Evolutionary conservation across 2,888 invertebrate genomes (phyloP), one percentile per base, ranked within the genome.

Genomic region (Ormyrus labotus): DNA sequence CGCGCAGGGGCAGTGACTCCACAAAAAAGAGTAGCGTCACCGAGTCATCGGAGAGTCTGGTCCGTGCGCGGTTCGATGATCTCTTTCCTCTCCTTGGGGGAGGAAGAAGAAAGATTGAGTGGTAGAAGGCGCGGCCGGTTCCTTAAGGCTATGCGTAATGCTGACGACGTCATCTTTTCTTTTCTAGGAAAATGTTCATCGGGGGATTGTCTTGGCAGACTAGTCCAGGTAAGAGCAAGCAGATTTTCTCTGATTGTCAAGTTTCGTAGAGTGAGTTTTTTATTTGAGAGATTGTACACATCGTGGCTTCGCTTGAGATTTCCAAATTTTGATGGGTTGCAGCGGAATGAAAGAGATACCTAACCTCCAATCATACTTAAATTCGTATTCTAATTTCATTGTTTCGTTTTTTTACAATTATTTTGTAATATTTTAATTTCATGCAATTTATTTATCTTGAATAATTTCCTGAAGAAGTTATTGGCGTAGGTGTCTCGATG

Each of bases 191-290:
- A 96, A 99, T 99, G 98, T 99, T 99, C 95, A 98, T 99, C 93
- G 99, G 99, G 91, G 99, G 99, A 91, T 95, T 99, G 92, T 98
- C 98, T 94, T 99, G 99, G 99, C 99, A 99, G 94, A 99, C 99
- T 91, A 98, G 98, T 94, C 98, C 98, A 96, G 98, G 98, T 99
- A 94, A 93, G 94, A 65, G 55, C 10, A 6, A 13, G 48, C 45
- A 65, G 51, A 78, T 72, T 78, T 72, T 63, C 48, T 72, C n/a
- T 45, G 48, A 70, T 68, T 70, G 34, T 70, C 50, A 64, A 57
- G 19, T 55, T 64, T 34, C 34, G 34, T 34, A 34, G 34, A 34
- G 34, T 34, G 34, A 34, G 2, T 34, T 34, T 34, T 34, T 34
- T 34, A 34, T 34, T 34, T 34, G 34, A 34, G 34, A 34, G 34